Base-by-base conservation (phyloP, 2,888 invertebrate genomes). In the Conops quadrifasciatus region DNA sequence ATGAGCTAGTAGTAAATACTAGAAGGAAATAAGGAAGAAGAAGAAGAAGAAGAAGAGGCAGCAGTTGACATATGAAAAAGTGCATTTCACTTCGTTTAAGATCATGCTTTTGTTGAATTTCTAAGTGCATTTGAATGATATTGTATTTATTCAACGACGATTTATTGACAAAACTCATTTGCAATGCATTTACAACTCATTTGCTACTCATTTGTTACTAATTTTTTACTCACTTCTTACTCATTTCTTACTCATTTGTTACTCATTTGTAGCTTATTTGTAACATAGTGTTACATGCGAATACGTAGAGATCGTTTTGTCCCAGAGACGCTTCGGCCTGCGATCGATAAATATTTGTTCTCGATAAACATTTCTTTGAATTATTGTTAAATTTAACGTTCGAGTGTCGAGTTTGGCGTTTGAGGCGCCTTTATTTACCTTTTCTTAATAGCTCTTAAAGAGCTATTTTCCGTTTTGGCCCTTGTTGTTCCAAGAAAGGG, bases 351-450 rank as follows among this genome's bases (percentile, higher is more conserved):
- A 67, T 67, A 67, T 67, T 67, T 67, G 59, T 11, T 19, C 11
- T 56, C 21, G 13, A 45, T 45, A 36, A 67, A 67, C 59, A 49
- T 16, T 24, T 28, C 24, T 21, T 2, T 9, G 36, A 49, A 51
- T 62, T n/a, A 36, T 53, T 51, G 53, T 36, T 36, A 1, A 43
- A 16, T 21, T 43, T 21, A 16, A 53, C 21, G 43, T n/a, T 59
- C 59, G 28, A 26, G 43, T 16, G 36, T 28, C 36, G 9, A 30
- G n/a, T n/a, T 19, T 16, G n/a, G n/a, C n/a, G 15, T 13, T 21
- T 11, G 49, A 67, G 59, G 67, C 60, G 67, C 59, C 59, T 67
- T 67, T 67, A 49, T 67, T 67, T 67, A 47, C 67, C 28, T 26
- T 19, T 21, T 59, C 43, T 47, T 67, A 49, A 58, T 26, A 16